Conservation (phyloP, 2,888 invertebrate species). For the Drosophila trichaetosa region DNA sequence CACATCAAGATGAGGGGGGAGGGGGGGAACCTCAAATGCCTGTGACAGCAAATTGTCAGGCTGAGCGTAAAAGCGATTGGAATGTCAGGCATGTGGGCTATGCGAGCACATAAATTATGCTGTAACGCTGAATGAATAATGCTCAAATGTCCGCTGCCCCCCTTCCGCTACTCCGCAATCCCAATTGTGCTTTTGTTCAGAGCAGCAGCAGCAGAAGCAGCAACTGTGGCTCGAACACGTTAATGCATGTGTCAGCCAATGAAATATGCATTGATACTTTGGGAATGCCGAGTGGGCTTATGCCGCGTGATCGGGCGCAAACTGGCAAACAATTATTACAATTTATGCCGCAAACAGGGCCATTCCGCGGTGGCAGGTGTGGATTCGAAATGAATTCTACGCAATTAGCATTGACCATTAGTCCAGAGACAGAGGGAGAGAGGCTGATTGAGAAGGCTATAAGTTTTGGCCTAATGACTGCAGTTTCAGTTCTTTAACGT, state of each 20-base stretch:
- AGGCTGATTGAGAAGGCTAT: not conserved
- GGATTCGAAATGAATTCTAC: conserved; percentile 65
- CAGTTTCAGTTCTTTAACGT: conserved; percentile 60
- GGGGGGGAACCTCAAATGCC: conserved; percentile 42
- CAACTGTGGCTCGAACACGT: conserved; percentile 63
- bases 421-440: not conserved
- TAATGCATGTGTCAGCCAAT: conserved; percentile 78
- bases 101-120: conserved; percentile 74
- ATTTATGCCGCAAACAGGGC: conserved; percentile 63
- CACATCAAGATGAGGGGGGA: not conserved
- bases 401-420: conserved; percentile 79
- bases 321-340: conserved; percentile 65
- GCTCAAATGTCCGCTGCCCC: conserved; percentile 17
- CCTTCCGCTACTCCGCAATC: not conserved
- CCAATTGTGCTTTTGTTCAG: conserved; percentile 1
- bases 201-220: conserved; percentile 9
- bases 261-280: conserved; percentile 75
- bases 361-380: conserved; percentile 8
- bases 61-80: conserved; percentile 47
- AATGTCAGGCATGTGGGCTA: conserved; percentile 65
- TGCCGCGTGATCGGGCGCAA: conserved; percentile 15
- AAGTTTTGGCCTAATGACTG: conserved; percentile 70
- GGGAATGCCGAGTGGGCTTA: conserved; percentile 25
- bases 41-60: conserved; percentile 70
- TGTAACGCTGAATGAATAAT: conserved; percentile 70